Percentiles rank a stretch among this genome's conserved stretches.
Conservation (phyloP, 2,888 invertebrate species). For the Cataglyphis livida region DNA sequence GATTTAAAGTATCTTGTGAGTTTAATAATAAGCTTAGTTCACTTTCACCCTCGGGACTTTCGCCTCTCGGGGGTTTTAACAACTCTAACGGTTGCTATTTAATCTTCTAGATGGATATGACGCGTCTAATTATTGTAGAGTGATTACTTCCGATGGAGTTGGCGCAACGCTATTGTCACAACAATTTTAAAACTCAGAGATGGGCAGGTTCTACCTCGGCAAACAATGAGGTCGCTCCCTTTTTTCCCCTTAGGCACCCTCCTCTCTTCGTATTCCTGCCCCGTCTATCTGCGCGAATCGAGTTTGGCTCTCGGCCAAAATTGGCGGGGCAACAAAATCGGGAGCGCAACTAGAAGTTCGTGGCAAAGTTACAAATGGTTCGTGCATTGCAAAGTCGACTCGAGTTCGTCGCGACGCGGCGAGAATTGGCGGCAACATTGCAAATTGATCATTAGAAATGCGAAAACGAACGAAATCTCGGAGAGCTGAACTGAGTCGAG, state of each 20-base stretch:
- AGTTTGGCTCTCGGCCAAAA: slow-evolving; percentile 49
- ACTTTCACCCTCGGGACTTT: neutral
- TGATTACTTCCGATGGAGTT: slow-evolving; percentile 60
- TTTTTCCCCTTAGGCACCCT: slow-evolving; percentile 15
- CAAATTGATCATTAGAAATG: slow-evolving; percentile 33
- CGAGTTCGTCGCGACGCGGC: neutral
- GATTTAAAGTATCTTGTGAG: neutral
- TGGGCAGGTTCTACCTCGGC: slow-evolving; percentile 7
- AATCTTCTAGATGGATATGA: slow-evolving; percentile 11
- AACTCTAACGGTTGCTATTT: neutral
- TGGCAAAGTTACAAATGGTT: slow-evolving; percentile 32
- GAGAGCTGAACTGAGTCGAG: slow-evolving; percentile 4
- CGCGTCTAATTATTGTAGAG: slow-evolving; percentile 50
- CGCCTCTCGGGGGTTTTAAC: neutral
- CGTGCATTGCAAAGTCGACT: slow-evolving; percentile 26
- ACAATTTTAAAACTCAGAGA: slow-evolving; percentile 42
- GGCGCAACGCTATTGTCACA: slow-evolving; percentile 58
- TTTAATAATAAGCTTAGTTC: neutral
- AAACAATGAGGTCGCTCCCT: slow-evolving; percentile 60
- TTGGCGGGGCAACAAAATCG: slow-evolving; percentile 51
- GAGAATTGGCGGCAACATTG: neutral
- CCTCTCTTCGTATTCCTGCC: slow-evolving; percentile 36
- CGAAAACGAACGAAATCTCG: neutral
- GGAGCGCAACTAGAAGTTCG: neutral
- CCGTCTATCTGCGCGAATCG: slow-evolving; percentile 44